Conservation (phyloP, 2,888 invertebrate species). For the Podabrus alpinus region DNA sequence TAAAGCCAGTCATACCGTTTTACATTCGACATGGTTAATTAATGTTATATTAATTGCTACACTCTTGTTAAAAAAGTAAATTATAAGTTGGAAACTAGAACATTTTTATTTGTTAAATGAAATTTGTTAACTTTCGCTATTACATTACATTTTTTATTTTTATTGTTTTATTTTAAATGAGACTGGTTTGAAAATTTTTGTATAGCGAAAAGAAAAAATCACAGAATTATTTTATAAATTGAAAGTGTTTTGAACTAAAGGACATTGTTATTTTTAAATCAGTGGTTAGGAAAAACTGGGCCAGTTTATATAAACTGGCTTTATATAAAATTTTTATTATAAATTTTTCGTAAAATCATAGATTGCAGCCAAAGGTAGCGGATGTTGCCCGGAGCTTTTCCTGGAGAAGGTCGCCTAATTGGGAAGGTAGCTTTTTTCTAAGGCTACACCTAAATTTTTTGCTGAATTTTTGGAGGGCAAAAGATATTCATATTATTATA, state of each 20-base stretch:
- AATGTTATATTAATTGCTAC: not conserved
- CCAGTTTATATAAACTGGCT: too few species aligned
- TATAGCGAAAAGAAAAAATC: not conserved
- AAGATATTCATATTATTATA: not conserved
- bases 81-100: not conserved
- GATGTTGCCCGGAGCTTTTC: not conserved
- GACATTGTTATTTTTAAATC: too few species aligned
- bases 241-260: too few species aligned
- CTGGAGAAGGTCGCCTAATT: not conserved
- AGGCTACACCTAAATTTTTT: not conserved
- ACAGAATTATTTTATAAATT: too few species aligned
- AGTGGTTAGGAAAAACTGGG: not conserved
- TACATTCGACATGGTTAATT: not conserved
- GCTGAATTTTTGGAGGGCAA: not conserved
- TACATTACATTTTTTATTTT: not conserved
- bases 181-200: not conserved
- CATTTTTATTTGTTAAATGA: not conserved
- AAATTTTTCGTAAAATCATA: too few species aligned
- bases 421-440: not conserved
- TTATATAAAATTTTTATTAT: too few species aligned
- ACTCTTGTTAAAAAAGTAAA: not conserved
- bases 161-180: not conserved
- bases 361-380: not conserved
- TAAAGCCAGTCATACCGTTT: not conserved
- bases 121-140: not conserved